Percentiles rank a stretch among this genome's conserved stretches.
Evolutionary conservation across 2,113 vertebrate species (phyloP).

Genomic region (Smithornis capensis): DNA sequence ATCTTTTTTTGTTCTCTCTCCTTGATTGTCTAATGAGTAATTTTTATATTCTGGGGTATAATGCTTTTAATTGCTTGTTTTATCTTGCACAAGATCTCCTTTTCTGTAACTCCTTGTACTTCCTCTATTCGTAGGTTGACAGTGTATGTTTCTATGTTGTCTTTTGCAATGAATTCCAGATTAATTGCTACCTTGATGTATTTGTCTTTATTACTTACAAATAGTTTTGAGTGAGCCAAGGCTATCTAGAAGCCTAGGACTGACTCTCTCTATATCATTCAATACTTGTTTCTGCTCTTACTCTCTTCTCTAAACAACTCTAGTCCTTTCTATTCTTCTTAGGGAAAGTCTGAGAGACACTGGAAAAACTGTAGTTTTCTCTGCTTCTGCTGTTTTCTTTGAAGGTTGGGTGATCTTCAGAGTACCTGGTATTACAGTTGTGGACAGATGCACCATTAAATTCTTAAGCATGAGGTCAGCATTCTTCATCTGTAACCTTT

Average conservation of each 20-base stretch:
- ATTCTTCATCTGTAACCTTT: neutral
- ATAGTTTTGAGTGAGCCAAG: neutral
- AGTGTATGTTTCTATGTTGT: neutral
- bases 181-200: neutral
- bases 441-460: neutral
- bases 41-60: neutral
- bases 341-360: neutral
- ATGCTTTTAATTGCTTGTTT: neutral
- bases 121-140: neutral
- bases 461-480: neutral
- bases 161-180: neutral
- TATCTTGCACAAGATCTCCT: neutral
- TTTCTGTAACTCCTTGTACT: neutral
- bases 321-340: neutral
- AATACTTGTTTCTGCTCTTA: neutral
- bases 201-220: neutral
- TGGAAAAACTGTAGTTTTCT: neutral
- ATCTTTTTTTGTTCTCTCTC: neutral
- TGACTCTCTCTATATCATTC: neutral
- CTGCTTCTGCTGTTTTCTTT: neutral
- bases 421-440: neutral
- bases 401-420: neutral
- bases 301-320: neutral
- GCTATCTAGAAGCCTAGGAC: neutral
- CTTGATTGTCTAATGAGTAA: neutral